phyloP scores from a whole-genome alignment of 2,113 vertebrate species.

The Genyomyrus donnyi region DNA sequence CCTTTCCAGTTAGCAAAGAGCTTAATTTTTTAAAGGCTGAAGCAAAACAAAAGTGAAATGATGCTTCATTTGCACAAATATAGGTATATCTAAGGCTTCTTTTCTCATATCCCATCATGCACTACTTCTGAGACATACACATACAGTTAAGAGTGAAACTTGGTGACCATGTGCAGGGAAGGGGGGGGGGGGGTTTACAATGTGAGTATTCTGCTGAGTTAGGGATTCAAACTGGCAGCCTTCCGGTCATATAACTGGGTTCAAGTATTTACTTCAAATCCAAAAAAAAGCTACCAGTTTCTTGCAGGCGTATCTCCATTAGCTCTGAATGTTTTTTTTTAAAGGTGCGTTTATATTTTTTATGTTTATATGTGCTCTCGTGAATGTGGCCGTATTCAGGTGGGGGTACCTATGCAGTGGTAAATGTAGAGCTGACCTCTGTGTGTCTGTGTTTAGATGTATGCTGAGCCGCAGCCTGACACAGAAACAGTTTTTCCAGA shows the following conservation, averaged over 20 bases:
- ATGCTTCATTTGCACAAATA: background rate
- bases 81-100: background rate
- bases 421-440: background rate
- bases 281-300: background rate
- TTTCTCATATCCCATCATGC: background rate
- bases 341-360: background rate
- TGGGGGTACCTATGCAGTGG: background rate
- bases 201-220: background rate
- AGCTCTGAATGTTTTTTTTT: background rate
- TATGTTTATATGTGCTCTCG: background rate
- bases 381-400: background rate
- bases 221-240: background rate
- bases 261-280: background rate
- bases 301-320: background rate
- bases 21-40: background rate
- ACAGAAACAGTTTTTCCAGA: background rate
- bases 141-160: background rate
- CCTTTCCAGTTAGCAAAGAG: background rate
- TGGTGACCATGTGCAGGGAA: background rate
- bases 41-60: background rate
- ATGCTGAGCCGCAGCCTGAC: background rate
- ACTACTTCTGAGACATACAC: background rate
- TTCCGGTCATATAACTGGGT: background rate
- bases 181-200: background rate
- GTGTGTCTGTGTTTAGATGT: background rate